Conservation (phyloP, 2,797 vertebrate genomes). For the Podarcis lilfordi region DNA sequence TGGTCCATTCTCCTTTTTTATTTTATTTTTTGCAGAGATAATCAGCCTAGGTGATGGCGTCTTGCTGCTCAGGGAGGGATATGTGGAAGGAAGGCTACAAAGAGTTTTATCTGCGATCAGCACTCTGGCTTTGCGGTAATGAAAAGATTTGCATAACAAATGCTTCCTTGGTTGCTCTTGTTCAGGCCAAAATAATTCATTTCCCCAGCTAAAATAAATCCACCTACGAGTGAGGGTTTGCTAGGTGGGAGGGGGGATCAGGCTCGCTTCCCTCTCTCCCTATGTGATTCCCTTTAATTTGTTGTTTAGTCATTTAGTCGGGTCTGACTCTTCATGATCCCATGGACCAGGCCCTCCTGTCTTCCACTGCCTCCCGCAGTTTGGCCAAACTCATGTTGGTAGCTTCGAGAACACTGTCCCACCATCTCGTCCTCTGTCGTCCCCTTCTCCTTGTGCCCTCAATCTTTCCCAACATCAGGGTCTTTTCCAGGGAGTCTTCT, state of each 20-base stretch:
- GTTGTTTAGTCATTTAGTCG: no score
- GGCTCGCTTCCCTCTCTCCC: background rate
- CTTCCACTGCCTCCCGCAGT: no score
- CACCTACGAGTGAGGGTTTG: conserved; percentile 13
- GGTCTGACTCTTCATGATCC: no score
- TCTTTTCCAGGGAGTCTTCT: no score
- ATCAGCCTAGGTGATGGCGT: conserved; percentile 58
- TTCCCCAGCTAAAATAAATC: conserved; percentile 56
- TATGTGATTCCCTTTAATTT: background rate
- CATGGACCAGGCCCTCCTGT: no score
- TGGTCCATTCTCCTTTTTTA: conserved; percentile 45
- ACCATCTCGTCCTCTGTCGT: no score
- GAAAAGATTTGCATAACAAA: conserved; percentile 78
- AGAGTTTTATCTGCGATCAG: conserved; percentile 74
- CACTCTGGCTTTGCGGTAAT: conserved; percentile 72
- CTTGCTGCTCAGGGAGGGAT: conserved; percentile 40
- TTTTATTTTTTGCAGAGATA: conserved; percentile 36
- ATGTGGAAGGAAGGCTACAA: conserved; percentile 61
- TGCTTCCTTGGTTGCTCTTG: conserved; percentile 60
- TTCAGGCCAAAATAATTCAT: conserved; percentile 70
- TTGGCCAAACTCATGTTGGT: no score
- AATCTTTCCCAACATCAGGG: no score
- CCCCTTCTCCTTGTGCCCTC: no score
- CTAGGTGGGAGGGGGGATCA: conserved; percentile 5
- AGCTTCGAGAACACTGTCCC: no score